Conservation (phyloP, 1,140 invertebrate species). For the Amphibalanus amphitrite region DNA sequence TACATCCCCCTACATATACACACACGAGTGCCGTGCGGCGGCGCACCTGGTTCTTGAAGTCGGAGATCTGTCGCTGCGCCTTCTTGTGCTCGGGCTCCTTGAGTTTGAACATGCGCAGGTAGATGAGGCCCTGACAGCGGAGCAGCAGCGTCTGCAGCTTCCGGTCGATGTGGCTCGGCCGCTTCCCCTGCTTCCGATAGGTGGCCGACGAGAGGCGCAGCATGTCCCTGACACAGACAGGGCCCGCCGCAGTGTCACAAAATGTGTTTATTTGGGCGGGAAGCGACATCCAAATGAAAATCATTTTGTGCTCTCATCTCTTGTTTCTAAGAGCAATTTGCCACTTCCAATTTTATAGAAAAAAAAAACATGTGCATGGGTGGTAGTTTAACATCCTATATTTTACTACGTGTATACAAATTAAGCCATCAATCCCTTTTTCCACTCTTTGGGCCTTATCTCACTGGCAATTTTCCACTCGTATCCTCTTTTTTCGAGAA, state of each 20-base stretch:
- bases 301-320: too few relatives aligned
- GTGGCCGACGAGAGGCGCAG: background rate
- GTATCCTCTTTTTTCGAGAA: background rate
- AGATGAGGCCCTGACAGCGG: slow-evolving; percentile 4
- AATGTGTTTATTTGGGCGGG: background rate
- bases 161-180: slow-evolving; percentile 3
- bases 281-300: background rate
- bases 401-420: too few relatives aligned
- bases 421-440: too few relatives aligned
- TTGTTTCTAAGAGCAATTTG: too few relatives aligned
- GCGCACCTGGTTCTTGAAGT: background rate
- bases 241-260: background rate
- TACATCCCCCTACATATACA: background rate
- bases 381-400: too few relatives aligned
- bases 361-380: too few relatives aligned
- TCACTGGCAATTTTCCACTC: background rate
- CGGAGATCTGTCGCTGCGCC: slow-evolving; percentile 2
- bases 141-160: slow-evolving; percentile 5
- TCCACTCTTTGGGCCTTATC: too few relatives aligned
- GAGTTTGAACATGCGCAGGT: background rate
- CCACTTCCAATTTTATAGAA: too few relatives aligned
- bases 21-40: background rate
- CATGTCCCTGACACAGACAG: background rate
- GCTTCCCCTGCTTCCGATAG: background rate
- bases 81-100: background rate